Percentiles rank a stretch among this genome's conserved stretches.
Conservation (phyloP, 2,113 vertebrate species). For the Caranx melampygus region DNA sequence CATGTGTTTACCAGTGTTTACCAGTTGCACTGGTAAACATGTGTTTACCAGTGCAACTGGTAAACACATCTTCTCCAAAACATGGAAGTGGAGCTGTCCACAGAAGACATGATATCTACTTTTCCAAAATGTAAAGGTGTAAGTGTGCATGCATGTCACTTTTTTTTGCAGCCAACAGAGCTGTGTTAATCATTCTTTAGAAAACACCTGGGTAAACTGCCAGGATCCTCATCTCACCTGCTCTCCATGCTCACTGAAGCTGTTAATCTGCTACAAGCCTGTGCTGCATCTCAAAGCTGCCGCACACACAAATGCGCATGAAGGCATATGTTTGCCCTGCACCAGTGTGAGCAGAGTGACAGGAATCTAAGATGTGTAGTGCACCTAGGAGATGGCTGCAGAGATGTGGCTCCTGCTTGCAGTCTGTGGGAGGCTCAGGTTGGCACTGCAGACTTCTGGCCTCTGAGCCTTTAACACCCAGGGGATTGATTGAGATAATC, state of each 20-base stretch:
- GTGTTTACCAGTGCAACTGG: too few relatives aligned
- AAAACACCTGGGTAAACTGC: background rate
- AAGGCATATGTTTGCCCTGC: background rate
- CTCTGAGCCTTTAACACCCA: conserved; percentile 51
- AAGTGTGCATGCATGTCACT: background rate
- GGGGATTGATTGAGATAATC: conserved; percentile 58
- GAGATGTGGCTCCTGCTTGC: background rate
- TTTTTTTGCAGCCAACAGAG: background rate
- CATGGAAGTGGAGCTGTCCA: too few relatives aligned
- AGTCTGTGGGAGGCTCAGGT: background rate
- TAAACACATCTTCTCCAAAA: too few relatives aligned
- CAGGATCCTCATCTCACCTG: conserved; percentile 27
- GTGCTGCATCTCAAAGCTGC: background rate
- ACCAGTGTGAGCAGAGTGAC: background rate
- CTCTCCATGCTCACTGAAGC: conserved; percentile 34
- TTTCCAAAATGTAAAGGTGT: too few relatives aligned
- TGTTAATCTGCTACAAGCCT: conserved; percentile 39
- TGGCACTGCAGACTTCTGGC: conserved; percentile 8
- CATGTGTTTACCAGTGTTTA: too few relatives aligned
- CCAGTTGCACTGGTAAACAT: too few relatives aligned
- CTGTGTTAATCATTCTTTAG: background rate
- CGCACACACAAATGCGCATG: background rate
- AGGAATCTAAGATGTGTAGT: background rate
- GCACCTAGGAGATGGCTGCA: background rate
- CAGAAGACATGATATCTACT: too few relatives aligned